phyloP scores from a whole-genome alignment of 2,113 vertebrate species.

The Tricholaema leucomelas region DNA sequence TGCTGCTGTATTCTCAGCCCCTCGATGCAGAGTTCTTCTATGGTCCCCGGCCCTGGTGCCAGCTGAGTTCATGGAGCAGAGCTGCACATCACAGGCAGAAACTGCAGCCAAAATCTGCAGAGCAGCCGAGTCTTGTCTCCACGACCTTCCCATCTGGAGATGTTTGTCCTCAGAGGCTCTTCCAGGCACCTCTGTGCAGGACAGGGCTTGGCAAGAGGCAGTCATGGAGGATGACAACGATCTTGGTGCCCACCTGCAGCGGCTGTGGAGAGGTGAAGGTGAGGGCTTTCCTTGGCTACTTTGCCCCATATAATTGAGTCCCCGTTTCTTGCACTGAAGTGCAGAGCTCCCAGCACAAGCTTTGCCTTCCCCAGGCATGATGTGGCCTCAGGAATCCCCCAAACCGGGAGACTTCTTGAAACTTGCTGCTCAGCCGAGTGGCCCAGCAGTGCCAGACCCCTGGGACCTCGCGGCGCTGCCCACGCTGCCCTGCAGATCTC shows the following conservation, averaged over 20 bases:
- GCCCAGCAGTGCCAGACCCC: background rate
- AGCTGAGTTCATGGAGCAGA: fast-evolving
- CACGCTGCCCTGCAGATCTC: background rate
- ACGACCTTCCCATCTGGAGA: slow-evolving; percentile 39
- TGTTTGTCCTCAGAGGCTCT: slow-evolving; percentile 39
- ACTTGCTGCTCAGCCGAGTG: background rate
- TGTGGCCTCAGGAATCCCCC: background rate
- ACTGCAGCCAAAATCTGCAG: slow-evolving; percentile 10
- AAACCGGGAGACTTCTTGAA: background rate
- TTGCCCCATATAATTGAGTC: background rate
- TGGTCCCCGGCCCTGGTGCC: background rate
- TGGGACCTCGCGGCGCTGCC: background rate
- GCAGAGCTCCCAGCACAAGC: background rate
- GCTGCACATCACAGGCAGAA: background rate
- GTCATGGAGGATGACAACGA: background rate
- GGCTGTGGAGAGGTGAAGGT: fast-evolving
- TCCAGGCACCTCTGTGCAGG: background rate
- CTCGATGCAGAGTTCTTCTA: fast-evolving
- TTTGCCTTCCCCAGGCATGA: background rate
- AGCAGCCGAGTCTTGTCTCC: background rate
- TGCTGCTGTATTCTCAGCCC: background rate
- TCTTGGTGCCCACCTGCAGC: background rate
- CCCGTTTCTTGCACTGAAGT: too few species aligned
- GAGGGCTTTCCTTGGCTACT: background rate
- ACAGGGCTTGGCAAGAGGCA: background rate